Base-by-base conservation (phyloP, 1,140 invertebrate genomes). In the Drosophila sproati region DNA sequence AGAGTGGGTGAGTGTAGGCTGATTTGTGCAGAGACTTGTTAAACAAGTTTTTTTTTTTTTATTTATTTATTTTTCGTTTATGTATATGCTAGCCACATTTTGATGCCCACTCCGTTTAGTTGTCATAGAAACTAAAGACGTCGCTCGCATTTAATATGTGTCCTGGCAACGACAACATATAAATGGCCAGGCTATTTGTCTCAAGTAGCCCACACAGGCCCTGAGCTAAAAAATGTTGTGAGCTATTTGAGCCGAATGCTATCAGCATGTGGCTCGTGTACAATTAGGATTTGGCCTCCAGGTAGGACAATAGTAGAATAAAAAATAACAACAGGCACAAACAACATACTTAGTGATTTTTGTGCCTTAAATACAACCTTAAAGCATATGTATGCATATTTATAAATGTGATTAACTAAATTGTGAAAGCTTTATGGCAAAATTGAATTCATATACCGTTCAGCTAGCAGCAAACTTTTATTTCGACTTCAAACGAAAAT, bases 131-230 rank as follows among this genome's bases (percentile, higher is more conserved):
- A 87, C 83, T 82, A 63, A 66, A 67, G 71, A 56, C 76, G 50
- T 51, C 59, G 54, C 55, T 63, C 34, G 34, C 59, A 56, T 71
- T 78, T 78, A 85, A 82, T 82, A 72, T 86, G 82, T 86, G 82
- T 87, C 82, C 82, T 86, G 70, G 82, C 80, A 82, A 87, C 80
- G 63, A 43, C 50, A 60, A 39, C 71, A 51, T 68, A 80, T 79
- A 82, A 87, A 87, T 82, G 61, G 68, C 72, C 69, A 54, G 75
- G 74, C 82, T 67, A 85, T 85, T 85, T 85, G 78, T 85, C 64
- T 87, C 60, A 66, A 72, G 62, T 68, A 68, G 59, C 61, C 60
- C 82, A 59, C 69, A 73, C 78, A 69, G n/a, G 20, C 20, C 7
- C 35, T 12, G 31, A 10, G 10, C 48, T 12, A n/a, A 61, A 4